These are phyloP conservation scores for Nebria brevicollis DNA, from an alignment of 2,888 invertebrate genomes.

Conservation along the genomic window DNA sequence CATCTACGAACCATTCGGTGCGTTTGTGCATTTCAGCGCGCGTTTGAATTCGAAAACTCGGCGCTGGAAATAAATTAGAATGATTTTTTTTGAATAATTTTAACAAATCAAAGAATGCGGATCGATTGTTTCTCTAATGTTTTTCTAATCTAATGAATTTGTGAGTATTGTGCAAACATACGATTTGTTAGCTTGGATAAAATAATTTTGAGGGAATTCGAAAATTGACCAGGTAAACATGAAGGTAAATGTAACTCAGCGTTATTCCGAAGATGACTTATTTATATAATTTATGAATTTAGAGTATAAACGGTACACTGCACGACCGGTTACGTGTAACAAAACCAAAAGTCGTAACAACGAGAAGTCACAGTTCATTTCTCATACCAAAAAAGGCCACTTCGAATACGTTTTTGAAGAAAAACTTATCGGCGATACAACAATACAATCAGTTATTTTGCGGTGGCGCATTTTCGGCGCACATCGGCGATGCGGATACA, in stretches of 20 bases:
- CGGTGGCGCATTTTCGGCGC: slow-evolving; percentile 48
- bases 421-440: slow-evolving; percentile 52
- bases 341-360: slow-evolving; percentile 26
- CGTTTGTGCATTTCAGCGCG: background rate
- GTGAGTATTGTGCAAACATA: slow-evolving; percentile 18
- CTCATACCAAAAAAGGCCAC: slow-evolving; percentile 24
- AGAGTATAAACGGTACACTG: slow-evolving; percentile 42
- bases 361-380: slow-evolving; percentile 40
- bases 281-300: slow-evolving; percentile 32
- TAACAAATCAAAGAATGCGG: slow-evolving; percentile 29
- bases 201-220: slow-evolving; percentile 35
- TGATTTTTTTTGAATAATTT: background rate
- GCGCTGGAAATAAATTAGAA: background rate
- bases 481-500: slow-evolving; percentile 58
- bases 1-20: background rate
- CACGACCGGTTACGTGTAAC: slow-evolving; percentile 29
- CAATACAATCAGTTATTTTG: slow-evolving; percentile 52
- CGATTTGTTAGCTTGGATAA: slow-evolving; percentile 30
- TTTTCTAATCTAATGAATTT: slow-evolving; percentile 31
- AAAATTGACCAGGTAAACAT: slow-evolving; percentile 46
- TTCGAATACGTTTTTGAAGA: slow-evolving; percentile 52
- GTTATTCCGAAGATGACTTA: slow-evolving; percentile 17
- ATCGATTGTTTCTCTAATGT: background rate
- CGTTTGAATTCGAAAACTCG: background rate
- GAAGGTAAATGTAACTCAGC: slow-evolving; percentile 30